Evolutionary conservation across 2,888 invertebrate species (phyloP), one percentile per base, ranked within the genome.

Genomic region (Opisthograptis luteolata): DNA sequence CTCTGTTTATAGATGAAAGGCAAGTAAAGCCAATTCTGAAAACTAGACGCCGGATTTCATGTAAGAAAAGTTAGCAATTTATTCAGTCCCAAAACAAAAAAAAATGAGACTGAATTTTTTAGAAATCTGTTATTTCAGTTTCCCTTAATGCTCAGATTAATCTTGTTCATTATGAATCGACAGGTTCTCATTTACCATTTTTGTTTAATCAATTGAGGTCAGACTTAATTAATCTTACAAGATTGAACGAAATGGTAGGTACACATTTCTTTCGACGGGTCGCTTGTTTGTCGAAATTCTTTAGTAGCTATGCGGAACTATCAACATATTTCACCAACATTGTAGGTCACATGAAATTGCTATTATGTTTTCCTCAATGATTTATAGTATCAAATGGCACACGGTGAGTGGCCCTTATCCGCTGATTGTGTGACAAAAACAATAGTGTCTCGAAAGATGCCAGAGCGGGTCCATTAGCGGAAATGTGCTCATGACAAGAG

Each of bases 401-500:
- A 70, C 69, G 52, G 64, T 64, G 64, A 73, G 67, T 73, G 67
- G 68, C 68, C 62, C 64, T 63, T 61, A 63, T 61, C 62, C 63
- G 70, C 73, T 79, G 74, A 78, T 76, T 76, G 70, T 70, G 68
- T 67, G 64, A 66, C 79, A 83, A 84, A 83, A 84, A 87, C 84
- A 85, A 82, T 77, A 74, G 76, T 68, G 66, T 71, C 76, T 74
- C 64, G 52, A 64, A 71, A 75, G 77, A 81, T 72, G 70, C 53
- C 65, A 61, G 73, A 67, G 62, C 40, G 70, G 79, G 80, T 81
- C 84, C 85, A 86, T 87, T 87, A 87, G 76, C 71, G 76, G 69
- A 76, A 83, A 83, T 80, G 79, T 84, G 81, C 76, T 74, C 76
- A 80, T 82, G 85, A 85, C 86, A 84, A 77, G 80, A 83, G 76